A percentile compares a stretch with the other conserved stretches of the same genome.
Evolutionary conservation across 2,888 invertebrate genomes (phyloP).

Genomic region (Smittia aterrima): DNA sequence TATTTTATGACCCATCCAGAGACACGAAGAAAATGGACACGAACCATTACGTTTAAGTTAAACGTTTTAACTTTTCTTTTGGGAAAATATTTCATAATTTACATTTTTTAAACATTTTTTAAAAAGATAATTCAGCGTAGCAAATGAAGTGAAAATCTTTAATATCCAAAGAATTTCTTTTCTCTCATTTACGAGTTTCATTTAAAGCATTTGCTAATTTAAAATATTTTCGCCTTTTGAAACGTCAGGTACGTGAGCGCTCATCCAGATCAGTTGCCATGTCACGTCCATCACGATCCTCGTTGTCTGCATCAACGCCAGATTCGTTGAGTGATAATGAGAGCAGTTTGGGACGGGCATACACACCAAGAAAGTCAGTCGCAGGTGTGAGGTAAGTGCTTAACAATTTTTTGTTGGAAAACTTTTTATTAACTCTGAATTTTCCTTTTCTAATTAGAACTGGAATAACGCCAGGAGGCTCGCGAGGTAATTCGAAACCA

Average conservation of each 20-base stretch:
- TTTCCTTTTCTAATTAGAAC: conserved; percentile 54
- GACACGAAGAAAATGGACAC: conserved; percentile 10
- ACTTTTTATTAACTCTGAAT: conserved; percentile 45
- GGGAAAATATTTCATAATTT: not conserved
- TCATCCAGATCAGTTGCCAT: conserved; percentile 90
- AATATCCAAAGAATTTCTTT: not conserved
- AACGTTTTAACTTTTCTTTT: not conserved
- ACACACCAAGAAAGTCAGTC: conserved; percentile 66
- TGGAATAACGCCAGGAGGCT: conserved; percentile 74
- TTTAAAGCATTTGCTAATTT: conserved; percentile 52
- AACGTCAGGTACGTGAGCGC: conserved; percentile 80
- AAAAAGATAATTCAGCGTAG: not conserved
- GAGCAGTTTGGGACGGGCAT: conserved; percentile 69
- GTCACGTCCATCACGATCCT: conserved; percentile 74
- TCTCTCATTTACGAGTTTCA: conserved; percentile 43
- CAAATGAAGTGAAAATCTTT: not conserved
- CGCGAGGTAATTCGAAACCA: conserved; percentile 71
- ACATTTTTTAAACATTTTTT: not conserved
- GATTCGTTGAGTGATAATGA: conserved; percentile 88
- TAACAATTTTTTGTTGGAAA: conserved; percentile 16
- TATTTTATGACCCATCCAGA: not conserved
- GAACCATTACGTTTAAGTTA: conserved; percentile 6
- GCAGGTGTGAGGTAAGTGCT: conserved; percentile 44
- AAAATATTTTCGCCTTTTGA: conserved; percentile 42
- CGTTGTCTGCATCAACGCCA: conserved; percentile 81